Evolutionary conservation across 2,797 vertebrate species (phyloP).

Genomic region (Ibycter americanus): DNA sequence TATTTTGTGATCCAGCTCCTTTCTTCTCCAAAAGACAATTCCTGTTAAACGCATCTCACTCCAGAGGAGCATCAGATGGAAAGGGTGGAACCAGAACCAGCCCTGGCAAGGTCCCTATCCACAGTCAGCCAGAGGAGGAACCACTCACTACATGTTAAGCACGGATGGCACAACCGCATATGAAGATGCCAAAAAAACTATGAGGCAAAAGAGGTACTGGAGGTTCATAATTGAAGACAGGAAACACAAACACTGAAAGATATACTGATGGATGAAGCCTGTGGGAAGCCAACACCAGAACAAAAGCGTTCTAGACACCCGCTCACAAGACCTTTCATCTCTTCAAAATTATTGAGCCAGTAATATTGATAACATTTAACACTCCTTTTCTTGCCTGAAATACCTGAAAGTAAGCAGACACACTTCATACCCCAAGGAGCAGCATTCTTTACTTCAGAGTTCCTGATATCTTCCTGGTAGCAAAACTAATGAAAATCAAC

Average conservation of each 20-base stretch:
- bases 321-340: background rate
- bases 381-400: background rate
- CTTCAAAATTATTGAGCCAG: background rate
- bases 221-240: background rate
- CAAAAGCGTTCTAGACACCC: background rate
- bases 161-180: fast-evolving
- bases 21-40: background rate
- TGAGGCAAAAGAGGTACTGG: background rate
- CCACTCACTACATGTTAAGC: fast-evolving
- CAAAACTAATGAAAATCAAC: background rate
- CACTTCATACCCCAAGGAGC: background rate
- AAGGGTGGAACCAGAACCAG: background rate
- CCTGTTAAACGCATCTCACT: background rate
- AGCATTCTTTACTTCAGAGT: background rate
- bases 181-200: background rate
- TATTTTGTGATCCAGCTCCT: background rate
- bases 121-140: background rate
- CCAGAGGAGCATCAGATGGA: fast-evolving
- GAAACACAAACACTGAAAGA: background rate
- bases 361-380: background rate
- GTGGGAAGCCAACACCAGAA: background rate
- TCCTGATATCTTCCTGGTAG: background rate
- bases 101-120: background rate
- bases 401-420: background rate
- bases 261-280: background rate